phyloP scores from a whole-genome alignment of 2,888 invertebrate species.

The Agrochola litura region DNA sequence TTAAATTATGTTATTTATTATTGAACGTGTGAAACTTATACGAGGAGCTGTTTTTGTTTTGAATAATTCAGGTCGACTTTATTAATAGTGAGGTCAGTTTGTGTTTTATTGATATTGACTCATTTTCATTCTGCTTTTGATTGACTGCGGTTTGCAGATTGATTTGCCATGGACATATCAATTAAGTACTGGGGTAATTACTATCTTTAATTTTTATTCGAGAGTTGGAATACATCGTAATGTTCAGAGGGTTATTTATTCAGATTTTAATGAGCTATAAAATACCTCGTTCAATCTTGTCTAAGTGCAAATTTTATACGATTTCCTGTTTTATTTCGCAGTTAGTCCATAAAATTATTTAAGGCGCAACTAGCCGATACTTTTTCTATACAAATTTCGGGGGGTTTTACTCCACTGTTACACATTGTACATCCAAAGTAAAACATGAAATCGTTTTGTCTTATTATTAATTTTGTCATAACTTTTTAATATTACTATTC shows the following conservation, averaged over 20 bases:
- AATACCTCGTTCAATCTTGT: not conserved
- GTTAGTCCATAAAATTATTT: constrained; percentile 18
- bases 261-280: constrained; percentile 12
- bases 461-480: too few species aligned
- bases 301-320: constrained; percentile 2
- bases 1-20: not conserved
- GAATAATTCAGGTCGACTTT: too few species aligned
- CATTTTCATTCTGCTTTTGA: not conserved
- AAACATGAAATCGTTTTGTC: too few species aligned
- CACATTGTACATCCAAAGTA: too few species aligned
- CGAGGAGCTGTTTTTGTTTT: not conserved
- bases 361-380: too few species aligned
- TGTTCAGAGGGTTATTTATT: not conserved
- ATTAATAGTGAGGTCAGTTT: not conserved
- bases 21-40: not conserved
- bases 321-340: constrained; percentile 17
- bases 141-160: not conserved
- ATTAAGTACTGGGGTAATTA: not conserved
- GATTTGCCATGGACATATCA: not conserved
- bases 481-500: too few species aligned
- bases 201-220: not conserved
- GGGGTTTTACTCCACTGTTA: too few species aligned
- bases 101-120: not conserved
- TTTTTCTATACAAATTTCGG: too few species aligned
- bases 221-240: not conserved